These are phyloP conservation scores for Pachliopta kotzebuea DNA, from an alignment of 2,888 invertebrate species.

Conservation along the genomic window DNA sequence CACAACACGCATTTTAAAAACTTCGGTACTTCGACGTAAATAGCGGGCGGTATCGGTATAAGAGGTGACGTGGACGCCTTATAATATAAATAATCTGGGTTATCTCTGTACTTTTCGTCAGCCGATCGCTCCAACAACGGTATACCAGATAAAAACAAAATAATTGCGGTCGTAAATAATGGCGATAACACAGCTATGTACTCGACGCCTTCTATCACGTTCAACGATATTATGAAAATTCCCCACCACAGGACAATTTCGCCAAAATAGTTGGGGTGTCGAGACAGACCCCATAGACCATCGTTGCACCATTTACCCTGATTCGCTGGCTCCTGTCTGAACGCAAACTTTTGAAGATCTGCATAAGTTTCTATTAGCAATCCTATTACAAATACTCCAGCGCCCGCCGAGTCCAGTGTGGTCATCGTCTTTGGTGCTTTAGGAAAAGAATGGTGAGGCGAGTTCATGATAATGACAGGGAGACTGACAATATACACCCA, in stretches of 20 bases:
- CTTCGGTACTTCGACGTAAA: conserved; percentile 92
- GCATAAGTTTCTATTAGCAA: conserved; percentile 93
- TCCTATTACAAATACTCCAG: conserved; percentile 91
- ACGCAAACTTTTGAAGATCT: conserved; percentile 95
- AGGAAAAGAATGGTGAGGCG: conserved; percentile 88
- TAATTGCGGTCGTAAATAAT: conserved; percentile 91
- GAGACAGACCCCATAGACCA: conserved; percentile 92
- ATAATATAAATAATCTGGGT: conserved; percentile 92
- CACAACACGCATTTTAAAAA: conserved; percentile 91
- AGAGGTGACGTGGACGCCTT: conserved; percentile 93
- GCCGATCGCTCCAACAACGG: conserved; percentile 92
- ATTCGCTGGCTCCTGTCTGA: conserved; percentile 92
- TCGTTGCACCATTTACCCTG: conserved; percentile 96
- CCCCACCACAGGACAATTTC: conserved; percentile 97
- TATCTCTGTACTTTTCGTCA: conserved; percentile 93
- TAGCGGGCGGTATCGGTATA: conserved; percentile 92
- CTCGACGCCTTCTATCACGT: conserved; percentile 91
- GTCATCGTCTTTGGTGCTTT: conserved; percentile 92
- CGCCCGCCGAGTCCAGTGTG: conserved; percentile 91
- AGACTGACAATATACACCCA: conserved; percentile 96
- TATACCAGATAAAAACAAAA: conserved; percentile 94
- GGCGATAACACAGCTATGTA: conserved; percentile 94
- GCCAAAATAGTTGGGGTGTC: conserved; percentile 97
- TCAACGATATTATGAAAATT: conserved; percentile 92
- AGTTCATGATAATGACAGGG: conserved; percentile 95